Percentiles rank a stretch among this genome's conserved stretches.
Conservation (phyloP, 2,797 vertebrate genomes). For the Picus viridis region DNA sequence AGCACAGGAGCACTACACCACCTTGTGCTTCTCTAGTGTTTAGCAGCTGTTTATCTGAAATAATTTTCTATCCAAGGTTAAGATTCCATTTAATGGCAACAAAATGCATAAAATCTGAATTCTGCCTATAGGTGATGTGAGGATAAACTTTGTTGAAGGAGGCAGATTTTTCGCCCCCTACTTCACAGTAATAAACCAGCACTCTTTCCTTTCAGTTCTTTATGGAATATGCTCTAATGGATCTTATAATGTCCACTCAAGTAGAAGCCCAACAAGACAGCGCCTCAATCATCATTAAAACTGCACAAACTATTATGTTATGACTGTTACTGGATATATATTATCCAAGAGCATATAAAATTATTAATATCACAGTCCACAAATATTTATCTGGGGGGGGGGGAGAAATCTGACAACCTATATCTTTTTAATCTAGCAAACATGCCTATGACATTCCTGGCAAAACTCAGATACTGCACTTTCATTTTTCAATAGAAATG, state of each 20-base stretch:
- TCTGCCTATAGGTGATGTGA: neutral
- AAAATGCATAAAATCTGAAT: constrained; percentile 3
- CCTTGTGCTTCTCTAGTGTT: neutral
- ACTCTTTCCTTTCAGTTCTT: neutral
- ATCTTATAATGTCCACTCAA: neutral
- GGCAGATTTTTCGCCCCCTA: neutral
- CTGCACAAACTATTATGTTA: neutral
- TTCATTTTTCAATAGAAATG: neutral
- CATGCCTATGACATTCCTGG: neutral
- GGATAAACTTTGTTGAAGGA: neutral
- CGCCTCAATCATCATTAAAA: neutral
- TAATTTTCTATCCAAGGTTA: neutral
- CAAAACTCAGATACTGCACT: neutral
- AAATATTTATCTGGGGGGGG: neutral
- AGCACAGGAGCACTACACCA: neutral
- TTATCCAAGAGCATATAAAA: neutral
- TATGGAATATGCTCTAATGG: neutral
- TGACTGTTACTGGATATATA: neutral
- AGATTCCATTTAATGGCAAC: neutral
- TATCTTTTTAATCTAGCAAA: neutral
- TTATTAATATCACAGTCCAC: neutral
- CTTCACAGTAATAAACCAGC: neutral
- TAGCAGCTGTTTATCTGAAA: neutral
- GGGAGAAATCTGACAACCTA: neutral
- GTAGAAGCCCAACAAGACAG: neutral